Evolutionary conservation across 2,113 vertebrate species (phyloP), one percentile per base, ranked within the genome.

Genomic region (Percina caprodes): DNA sequence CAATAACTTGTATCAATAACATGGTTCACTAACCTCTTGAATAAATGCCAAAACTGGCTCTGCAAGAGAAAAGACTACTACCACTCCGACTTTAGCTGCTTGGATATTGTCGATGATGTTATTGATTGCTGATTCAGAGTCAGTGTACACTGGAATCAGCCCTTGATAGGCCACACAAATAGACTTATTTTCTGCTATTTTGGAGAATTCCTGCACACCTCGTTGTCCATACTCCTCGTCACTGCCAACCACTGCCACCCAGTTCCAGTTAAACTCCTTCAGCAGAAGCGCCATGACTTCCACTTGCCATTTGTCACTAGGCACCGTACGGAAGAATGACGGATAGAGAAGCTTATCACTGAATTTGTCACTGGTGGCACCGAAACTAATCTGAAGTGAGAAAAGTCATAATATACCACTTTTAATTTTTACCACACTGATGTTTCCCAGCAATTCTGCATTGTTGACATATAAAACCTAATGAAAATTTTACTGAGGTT

Each of bases 111-210:
- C 0, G 0, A 74, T 61, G 61, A 95, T 84, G 0, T 6, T 39
- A 0, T 77, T 16, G 48, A 95, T 46, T 0, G 8, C 11, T 49
- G 83, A 42, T 61, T 14, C 1, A 0, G 92, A 84, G 62, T 92
- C 59, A 5, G 30, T 74, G 33, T 96, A 88, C 0, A 94, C 73
- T 26, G 96, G 96, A 86, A 92, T 85, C 86, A 95, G 62, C 23
- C 88, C 96, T 83, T 97, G 94, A 0, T 96, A 97, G 0, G 96
- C 97, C 0, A 99, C 89, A 72, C 97, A 99, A 80, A 98, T 88
- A 33, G 86, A 89, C 12, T 26, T 35, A 0, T 83, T 63, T 2
- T 30, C 76, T 1, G 94, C 95, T 54, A 77, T 2, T 84, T 86
- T 88, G 0, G 96, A 95, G 86, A 99, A 94, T 30, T 95, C 89